Percentiles rank a stretch among this genome's conserved stretches.
phyloP scores from a whole-genome alignment of 2,797 vertebrate genomes.

The Coreius guichenoti region DNA sequence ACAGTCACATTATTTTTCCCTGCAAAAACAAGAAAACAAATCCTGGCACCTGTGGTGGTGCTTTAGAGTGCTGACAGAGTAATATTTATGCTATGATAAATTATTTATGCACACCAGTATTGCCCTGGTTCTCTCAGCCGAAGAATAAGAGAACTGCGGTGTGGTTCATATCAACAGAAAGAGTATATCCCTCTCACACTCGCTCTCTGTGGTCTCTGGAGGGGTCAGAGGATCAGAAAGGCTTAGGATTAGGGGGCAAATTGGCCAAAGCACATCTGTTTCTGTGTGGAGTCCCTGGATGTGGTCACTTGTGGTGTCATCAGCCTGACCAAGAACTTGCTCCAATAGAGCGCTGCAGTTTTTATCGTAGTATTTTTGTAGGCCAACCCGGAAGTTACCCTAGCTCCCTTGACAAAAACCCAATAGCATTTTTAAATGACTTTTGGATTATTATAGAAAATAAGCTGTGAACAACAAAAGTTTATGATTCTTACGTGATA shows the following conservation, averaged over 20 bases:
- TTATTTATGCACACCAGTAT: slow-evolving; percentile 58
- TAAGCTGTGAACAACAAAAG: neutral
- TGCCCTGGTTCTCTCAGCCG: slow-evolving; percentile 53
- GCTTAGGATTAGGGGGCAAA: slow-evolving; percentile 53
- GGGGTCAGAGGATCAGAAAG: slow-evolving; percentile 41
- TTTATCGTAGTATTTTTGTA: neutral
- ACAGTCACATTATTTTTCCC: slow-evolving; percentile 68
- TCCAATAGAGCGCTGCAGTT: neutral
- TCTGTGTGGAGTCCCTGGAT: slow-evolving; percentile 14
- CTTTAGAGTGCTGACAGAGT: slow-evolving; percentile 50
- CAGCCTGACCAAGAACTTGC: slow-evolving; percentile 17
- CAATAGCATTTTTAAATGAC: neutral
- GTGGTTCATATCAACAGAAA: slow-evolving; percentile 36
- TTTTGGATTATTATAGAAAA: neutral
- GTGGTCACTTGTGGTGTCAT: slow-evolving; percentile 42
- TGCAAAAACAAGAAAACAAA: slow-evolving; percentile 52
- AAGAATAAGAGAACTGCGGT: slow-evolving; percentile 32
- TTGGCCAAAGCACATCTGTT: slow-evolving; percentile 41
- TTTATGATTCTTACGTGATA: neutral
- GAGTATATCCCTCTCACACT: neutral
- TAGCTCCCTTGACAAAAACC: neutral
- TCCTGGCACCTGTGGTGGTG: slow-evolving; percentile 49
- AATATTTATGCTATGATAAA: slow-evolving; percentile 60
- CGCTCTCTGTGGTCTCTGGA: slow-evolving; percentile 12
- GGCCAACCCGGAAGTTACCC: neutral